These are phyloP conservation scores for Ochotona curzoniae DNA, from an alignment of 2,113 vertebrate species.

Conservation along the genomic window DNA sequence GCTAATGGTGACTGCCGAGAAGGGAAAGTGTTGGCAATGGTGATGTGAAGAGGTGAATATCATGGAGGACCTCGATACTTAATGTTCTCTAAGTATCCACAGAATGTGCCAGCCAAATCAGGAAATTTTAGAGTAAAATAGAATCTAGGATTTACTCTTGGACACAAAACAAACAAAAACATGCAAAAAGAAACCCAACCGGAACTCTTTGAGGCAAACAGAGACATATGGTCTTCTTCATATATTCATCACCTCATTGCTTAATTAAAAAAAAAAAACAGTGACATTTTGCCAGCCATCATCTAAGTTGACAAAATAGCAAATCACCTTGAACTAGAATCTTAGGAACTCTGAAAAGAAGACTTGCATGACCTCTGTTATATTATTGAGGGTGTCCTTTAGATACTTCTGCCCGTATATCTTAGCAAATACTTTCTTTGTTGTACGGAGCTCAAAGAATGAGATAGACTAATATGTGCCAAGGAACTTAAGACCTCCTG, in stretches of 20 bases:
- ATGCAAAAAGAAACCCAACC: neutral
- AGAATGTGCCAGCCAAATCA: neutral
- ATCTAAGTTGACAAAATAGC: neutral
- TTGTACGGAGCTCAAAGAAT: neutral
- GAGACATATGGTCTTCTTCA: neutral
- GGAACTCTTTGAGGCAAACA: neutral
- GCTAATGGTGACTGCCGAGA: neutral
- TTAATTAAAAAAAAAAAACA: neutral
- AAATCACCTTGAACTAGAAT: neutral
- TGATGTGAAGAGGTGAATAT: neutral
- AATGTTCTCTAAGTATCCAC: neutral
- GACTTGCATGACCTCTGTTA: neutral
- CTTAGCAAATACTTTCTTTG: neutral
- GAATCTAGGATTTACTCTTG: neutral
- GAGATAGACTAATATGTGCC: neutral
- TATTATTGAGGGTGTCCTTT: neutral
- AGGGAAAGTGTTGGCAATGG: neutral
- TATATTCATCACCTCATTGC: neutral
- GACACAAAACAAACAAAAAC: neutral
- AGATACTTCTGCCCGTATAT: neutral
- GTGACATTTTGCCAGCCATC: neutral
- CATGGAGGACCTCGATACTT: neutral
- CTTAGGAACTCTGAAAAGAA: neutral
- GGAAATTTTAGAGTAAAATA: neutral
- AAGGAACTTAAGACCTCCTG: neutral